phyloP scores from a whole-genome alignment of 2,113 vertebrate genomes.

The Clarias gariepinus region DNA sequence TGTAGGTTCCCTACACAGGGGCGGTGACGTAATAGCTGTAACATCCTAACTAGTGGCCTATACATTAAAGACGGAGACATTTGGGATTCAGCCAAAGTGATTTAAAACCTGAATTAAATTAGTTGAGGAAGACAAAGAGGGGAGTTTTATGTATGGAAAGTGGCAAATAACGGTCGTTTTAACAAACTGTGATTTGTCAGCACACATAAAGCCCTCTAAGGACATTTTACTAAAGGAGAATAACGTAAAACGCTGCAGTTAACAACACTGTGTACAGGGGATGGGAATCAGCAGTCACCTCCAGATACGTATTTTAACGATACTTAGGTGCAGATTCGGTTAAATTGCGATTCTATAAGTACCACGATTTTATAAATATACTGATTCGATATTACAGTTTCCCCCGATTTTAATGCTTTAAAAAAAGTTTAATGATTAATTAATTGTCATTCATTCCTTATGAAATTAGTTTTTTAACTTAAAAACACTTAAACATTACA shows the following conservation, averaged over 20 bases:
- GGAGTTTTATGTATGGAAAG: not conserved
- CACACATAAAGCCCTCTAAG: not conserved
- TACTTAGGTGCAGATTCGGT: no score
- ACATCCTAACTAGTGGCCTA: not conserved
- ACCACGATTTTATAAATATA: no score
- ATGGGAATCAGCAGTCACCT: no score
- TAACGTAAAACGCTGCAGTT: not conserved
- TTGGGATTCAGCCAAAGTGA: not conserved
- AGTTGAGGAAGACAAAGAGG: constrained; percentile 16
- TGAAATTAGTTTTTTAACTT: no score
- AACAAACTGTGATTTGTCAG: not conserved
- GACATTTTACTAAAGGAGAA: not conserved
- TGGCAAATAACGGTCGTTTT: not conserved
- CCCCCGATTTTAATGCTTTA: no score
- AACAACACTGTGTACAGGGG: not conserved
- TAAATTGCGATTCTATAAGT: no score
- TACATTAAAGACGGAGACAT: not conserved
- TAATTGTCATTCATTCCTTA: no score
- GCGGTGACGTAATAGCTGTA: not conserved
- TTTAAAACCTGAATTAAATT: constrained; percentile 37
- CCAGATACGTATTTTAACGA: no score
- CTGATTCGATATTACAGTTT: no score
- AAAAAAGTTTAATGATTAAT: no score
- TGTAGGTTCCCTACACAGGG: not conserved
- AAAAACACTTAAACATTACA: no score